Evolutionary conservation across 2,888 invertebrate species (phyloP), one percentile per base, ranked within the genome.

Genomic region (Spisula subtruncata): DNA sequence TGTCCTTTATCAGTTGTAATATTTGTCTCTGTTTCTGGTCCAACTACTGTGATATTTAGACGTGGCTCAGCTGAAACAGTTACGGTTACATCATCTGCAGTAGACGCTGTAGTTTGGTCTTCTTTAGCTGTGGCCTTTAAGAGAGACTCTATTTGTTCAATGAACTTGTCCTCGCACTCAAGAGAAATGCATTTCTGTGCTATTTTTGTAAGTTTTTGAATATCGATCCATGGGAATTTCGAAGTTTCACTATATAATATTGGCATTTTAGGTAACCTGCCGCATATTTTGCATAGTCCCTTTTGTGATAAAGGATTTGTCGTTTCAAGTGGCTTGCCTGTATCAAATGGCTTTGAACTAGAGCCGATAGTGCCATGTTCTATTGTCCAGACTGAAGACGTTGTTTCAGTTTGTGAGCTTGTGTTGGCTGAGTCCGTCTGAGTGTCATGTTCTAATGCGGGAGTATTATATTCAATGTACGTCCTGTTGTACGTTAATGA

Each of bases 201-300:
- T 66, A 66, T 10, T 12, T 25, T 25, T 66, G 60, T 66, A 25
- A 75, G 35, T 18, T 75, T 75, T 29, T 75, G 14, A 32, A 75
- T 75, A 18, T 32, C 75, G 12, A 16, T 32, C 75, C 32, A 75
- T 32, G 75, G 75, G 35, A 2, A 18, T 75, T 75, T 16, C 12
- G 35, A 75, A 29, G 75, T 12, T 12, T 16, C 6, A 75, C 29
- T 16, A 0, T 6, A 0, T 10, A 66, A 25, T 25, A 66, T 6
- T 8, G 60, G 60, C 60, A 66, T 66, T 66, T 66, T 66, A 66
- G 60, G 60, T 12, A 66, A 25, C 60, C 60, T 66, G 25, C 60
- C 60, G n/a, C 60, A 66, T 66, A 66, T 66, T 25, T 66, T 66
- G 25, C 60, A 66, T 25, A 66, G 8, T 8, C 8, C 25, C 25